Evolutionary conservation across 2,888 invertebrate species (phyloP).

Genomic region (Cylindroiulus punctatus): DNA sequence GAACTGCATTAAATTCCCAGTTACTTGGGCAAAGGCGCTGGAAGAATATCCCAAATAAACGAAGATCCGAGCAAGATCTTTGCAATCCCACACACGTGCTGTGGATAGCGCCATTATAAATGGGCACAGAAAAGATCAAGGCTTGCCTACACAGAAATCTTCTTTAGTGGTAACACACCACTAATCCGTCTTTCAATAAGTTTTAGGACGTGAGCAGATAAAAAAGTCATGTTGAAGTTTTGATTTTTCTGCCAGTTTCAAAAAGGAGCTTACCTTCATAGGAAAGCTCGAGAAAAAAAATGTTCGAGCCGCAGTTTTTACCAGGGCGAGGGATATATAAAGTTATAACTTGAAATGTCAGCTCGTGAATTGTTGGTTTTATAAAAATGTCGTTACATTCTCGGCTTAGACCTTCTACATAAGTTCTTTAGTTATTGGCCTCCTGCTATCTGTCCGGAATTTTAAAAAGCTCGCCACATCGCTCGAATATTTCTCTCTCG

Average conservation of each 20-base stretch:
- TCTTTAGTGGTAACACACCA: conserved; percentile 45
- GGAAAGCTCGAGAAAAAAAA: neutral
- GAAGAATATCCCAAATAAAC: neutral
- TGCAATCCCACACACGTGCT: conserved; percentile 28
- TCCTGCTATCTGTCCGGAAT: conserved; percentile 29
- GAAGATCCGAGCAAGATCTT: conserved; percentile 11
- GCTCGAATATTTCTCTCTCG: conserved; percentile 2
- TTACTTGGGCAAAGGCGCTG: neutral
- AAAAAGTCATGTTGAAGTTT: conserved; percentile 44
- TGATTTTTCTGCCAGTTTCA: conserved; percentile 40
- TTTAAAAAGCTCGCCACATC: conserved; percentile 27
- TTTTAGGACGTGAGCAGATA: conserved; percentile 45
- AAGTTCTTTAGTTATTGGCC: conserved; percentile 47
- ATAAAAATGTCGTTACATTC: conserved; percentile 47
- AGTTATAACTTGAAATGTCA: conserved; percentile 43
- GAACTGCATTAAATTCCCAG: neutral
- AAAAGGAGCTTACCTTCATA: conserved; percentile 19
- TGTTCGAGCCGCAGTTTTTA: neutral
- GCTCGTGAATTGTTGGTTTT: conserved; percentile 44
- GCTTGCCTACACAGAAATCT: conserved; percentile 10
- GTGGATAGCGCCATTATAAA: neutral
- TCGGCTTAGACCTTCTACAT: conserved; percentile 43
- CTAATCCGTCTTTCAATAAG: conserved; percentile 45
- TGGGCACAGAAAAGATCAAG: conserved; percentile 25
- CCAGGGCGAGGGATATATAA: neutral